These are phyloP conservation scores for Mantis religiosa DNA, from an alignment of 2,888 invertebrate species.

Conservation along the genomic window DNA sequence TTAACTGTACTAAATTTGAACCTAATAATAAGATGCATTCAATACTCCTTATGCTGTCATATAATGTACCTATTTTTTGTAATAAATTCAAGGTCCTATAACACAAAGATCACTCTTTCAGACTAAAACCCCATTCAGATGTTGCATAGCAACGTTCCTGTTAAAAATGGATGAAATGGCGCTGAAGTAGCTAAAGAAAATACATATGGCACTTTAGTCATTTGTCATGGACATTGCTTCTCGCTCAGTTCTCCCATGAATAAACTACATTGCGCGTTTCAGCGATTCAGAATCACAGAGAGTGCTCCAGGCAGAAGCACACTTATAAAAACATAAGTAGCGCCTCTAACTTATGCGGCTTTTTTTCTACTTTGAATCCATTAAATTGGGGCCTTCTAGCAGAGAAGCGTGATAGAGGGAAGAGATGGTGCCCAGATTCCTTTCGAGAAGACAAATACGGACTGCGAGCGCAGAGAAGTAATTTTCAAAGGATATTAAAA, in stretches of 20 bases:
- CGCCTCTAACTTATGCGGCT: neutral
- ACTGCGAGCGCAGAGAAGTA: neutral
- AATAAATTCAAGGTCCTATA: no score
- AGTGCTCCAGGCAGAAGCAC: neutral
- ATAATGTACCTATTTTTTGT: no score
- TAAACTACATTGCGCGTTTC: neutral
- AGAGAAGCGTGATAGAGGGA: neutral
- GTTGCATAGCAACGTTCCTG: no score
- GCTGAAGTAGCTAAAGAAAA: no score
- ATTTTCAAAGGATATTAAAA: conserved; percentile 11
- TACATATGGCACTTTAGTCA: no score
- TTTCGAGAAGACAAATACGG: neutral
- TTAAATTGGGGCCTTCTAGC: neutral
- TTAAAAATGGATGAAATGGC: no score
- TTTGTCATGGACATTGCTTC: neutral
- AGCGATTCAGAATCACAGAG: neutral
- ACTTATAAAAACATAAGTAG: neutral
- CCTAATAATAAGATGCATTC: no score
- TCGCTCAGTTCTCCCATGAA: neutral
- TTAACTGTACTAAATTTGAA: no score
- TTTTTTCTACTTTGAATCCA: neutral
- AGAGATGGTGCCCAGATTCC: neutral
- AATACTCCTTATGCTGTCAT: no score
- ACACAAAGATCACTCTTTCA: no score
- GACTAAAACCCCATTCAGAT: no score